Base-by-base conservation (phyloP, 2,113 vertebrate species). In the Copsychus sechellarum region DNA sequence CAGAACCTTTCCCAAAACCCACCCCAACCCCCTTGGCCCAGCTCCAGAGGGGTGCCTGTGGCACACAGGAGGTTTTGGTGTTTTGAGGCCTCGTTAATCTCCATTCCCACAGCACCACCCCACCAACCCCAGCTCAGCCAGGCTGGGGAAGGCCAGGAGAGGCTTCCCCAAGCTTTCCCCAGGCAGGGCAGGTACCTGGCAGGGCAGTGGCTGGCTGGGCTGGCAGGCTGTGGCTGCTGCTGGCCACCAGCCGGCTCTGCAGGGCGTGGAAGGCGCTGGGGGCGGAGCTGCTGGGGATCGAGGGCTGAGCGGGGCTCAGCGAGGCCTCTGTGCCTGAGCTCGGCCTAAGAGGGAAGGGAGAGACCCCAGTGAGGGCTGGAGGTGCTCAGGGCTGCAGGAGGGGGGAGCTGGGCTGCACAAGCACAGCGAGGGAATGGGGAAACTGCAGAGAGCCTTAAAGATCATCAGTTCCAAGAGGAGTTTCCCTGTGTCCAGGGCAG, bases 251-350 rank as follows among this genome's bases (percentile, higher is more conserved):
- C 6, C 86, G 61, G 86, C 86, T 98, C 97, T 99, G 99, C 94
- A 99, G 97, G 45, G 98, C 97, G 33, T 98, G 98, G 98, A 99
- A 98, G 26, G 98, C 97, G 67, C 97, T 98, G 87, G 98, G 98
- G 5, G 97, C 90, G 87, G 96, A 89, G 81, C 95, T 97, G 94
- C 96, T 90, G 42, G 98, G 95, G 54, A 95, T 50, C 3, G 87
- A 14, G 2, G 98, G 64, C 0, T 90, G 67, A n/a, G 77, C 48
- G 1, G 98, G 96, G 70, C 98, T 97, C 12, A 48, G 40, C 4
- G 96, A 53, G 69, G 92, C 74, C 92, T 98, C 98, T 14, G 90
- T 58, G 9, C 74, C 60, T 0, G 97, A 86, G 50, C 76, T 94
- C 33, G 97, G 91, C 94, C 98, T 98, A 6, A 2, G 14, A 88